Evolutionary conservation across 2,113 vertebrate species (phyloP), one percentile per base, ranked within the genome.

Genomic region (Panthera leo): DNA sequence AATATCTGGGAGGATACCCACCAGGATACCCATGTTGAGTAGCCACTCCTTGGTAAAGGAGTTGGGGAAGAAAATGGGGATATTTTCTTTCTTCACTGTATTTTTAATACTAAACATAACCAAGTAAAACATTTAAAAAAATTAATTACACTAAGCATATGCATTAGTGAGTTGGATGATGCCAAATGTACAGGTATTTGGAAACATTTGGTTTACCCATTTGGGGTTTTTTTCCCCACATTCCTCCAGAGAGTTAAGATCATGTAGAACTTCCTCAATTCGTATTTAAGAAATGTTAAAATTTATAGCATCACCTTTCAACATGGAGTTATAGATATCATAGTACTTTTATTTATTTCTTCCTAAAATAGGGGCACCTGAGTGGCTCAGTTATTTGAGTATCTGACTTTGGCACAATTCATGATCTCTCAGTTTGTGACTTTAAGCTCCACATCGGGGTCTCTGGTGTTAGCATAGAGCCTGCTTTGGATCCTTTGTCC

Each of bases 101-200:
- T 51, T 71, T 85, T 92, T 87, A 87, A 89, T 80, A 85, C 58
- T 42, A 91, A 84, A 65, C 13, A 53, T 21, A 88, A 84, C 27
- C 18, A 95, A 73, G 31, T 79, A 95, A 94, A 95, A 75, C 9
- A 4, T 86, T 83, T 31, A 2, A 55, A 94, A 89, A 92, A 75
- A 34, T 55, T 63, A 79, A 84, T 67, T 63, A 73, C 80, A 84
- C 51, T 9, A 76, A 79, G 31, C 58, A 73, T 87, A 94, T 51
- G 65, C 18, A 23, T 70, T 10, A 58, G 39, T 91, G 58, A 88
- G 61, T 15, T 65, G 89, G 31, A 86, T 55, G 25, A 85, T 23
- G 12, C 31, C 39, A 71, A 89, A 80, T 42, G 31, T 36, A 75
- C 11, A 88, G 39, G 45, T 91, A 92, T 73, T 65, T 78, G 58